Evolutionary conservation across 2,888 invertebrate genomes (phyloP).

Genomic region (Plagiodera versicolora): DNA sequence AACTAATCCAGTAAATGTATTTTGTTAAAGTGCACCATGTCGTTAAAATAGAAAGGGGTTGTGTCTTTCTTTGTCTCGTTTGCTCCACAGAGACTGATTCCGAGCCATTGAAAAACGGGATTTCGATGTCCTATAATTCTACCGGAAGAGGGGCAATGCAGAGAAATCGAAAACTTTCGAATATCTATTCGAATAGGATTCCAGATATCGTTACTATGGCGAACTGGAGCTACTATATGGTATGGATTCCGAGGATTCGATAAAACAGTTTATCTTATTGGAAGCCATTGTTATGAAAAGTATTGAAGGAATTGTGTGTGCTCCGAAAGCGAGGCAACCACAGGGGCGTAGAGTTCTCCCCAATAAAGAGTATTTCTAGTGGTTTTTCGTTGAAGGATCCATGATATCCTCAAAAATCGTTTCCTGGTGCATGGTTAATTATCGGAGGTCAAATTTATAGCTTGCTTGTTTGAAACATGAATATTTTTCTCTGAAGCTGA

Average conservation of each 20-base stretch:
- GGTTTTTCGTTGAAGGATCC: too few relatives aligned
- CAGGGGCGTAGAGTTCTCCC: too few relatives aligned
- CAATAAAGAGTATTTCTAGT: too few relatives aligned
- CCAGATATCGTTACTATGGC: slow-evolving; percentile 8
- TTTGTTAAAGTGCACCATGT: slow-evolving; percentile 14
- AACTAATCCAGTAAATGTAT: slow-evolving; percentile 9
- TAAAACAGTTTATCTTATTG: not conserved
- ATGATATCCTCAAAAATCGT: too few relatives aligned
- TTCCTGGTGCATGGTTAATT: too few relatives aligned
- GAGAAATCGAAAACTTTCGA: slow-evolving; percentile 42
- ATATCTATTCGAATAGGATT: slow-evolving; percentile 32
- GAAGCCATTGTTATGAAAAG: not conserved
- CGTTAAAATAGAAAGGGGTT: slow-evolving; percentile 2
- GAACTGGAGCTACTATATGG: not conserved
- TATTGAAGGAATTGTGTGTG: not conserved
- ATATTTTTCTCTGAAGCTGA: too few relatives aligned
- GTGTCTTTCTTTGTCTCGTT: not conserved
- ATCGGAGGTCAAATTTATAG: too few relatives aligned
- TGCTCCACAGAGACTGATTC: slow-evolving; percentile 10
- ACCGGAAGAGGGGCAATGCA: slow-evolving; percentile 35
- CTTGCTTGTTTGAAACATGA: too few relatives aligned
- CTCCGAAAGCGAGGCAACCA: not conserved
- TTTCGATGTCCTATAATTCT: slow-evolving; percentile 41
- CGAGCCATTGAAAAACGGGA: slow-evolving; percentile 31
- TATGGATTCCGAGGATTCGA: not conserved